A percentile compares a stretch with the other conserved stretches of the same genome.
Evolutionary conservation across 2,113 vertebrate species (phyloP).

Genomic region (Dicrurus megarhynchus): DNA sequence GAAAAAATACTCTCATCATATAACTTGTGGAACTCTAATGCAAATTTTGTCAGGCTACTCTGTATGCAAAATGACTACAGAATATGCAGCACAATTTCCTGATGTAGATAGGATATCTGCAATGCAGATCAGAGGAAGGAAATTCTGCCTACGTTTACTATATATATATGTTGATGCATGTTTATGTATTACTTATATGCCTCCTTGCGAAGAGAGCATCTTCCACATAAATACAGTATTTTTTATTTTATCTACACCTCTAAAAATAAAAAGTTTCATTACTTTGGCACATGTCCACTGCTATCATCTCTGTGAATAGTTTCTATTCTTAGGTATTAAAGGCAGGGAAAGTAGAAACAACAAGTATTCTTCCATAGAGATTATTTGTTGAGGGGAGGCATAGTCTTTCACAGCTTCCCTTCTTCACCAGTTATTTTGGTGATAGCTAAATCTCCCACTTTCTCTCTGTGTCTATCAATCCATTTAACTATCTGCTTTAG

Average conservation of each 20-base stretch:
- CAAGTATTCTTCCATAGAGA: rapidly evolving
- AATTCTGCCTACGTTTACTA: not conserved
- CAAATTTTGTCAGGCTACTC: not conserved
- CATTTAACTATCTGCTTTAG: not conserved
- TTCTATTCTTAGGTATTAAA: not conserved
- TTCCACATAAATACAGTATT: not conserved
- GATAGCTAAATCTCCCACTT: not conserved
- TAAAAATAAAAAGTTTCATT: not conserved
- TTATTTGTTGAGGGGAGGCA: not conserved
- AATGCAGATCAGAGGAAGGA: slow-evolving; percentile 39
- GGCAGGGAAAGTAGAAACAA: not conserved
- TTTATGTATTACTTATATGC: not conserved
- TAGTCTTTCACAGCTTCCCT: not conserved
- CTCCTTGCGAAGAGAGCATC: not conserved
- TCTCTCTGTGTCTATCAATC: not conserved
- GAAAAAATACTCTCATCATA: not conserved
- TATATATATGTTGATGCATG: not conserved
- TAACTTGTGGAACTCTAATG: not conserved
- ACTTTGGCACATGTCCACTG: not conserved
- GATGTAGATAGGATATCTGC: not conserved
- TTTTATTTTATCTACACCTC: not conserved
- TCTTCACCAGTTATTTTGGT: not conserved
- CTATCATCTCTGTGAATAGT: not conserved
- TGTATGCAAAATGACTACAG: not conserved
- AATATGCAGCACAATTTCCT: not conserved